Evolutionary conservation across 2,113 vertebrate species (phyloP), one percentile per base, ranked within the genome.

Genomic region (Alaudala cheleensis): DNA sequence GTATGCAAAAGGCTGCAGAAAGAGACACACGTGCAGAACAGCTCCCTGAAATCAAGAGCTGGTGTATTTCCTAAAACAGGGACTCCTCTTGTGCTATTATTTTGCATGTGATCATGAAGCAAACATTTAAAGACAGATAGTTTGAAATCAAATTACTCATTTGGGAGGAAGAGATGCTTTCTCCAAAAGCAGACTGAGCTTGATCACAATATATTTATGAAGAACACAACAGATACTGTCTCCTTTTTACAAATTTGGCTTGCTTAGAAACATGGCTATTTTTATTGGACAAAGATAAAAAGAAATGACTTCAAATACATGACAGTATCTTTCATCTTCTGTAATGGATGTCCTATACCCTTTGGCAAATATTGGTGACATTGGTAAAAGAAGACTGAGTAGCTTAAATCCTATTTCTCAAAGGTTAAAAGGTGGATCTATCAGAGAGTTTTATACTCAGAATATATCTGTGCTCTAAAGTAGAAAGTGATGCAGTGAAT

Each of bases 401-500:
- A 79, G 23, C 37, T 81, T 64, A 84, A 93, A 78, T 61, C 24
- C 13, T 60, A 3, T 81, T 96, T 88, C 26, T 37, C 53, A 79
- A 93, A 86, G 45, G 72, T 65, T 88, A 92, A 85, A 88, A 86
- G 44, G 33, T 90, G 21, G 21, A 71, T 74, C 84, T 80, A 62
- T 65, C 61, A 57, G 53, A 86, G 71, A 28, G 25, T 88, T 90
- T 66, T 88, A 28, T 56, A 62, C 29, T 15, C 29, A 69, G 31
- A 69, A 62, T 23, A 78, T 39, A 90, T 88, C 64, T 88, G 9
- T 58, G 71, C 64, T 70, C 29, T 49, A 91, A 96, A 95, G 18
- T 51, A 34, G 85, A 81, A 95, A 79, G 29, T 8, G 44, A 93
- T 88, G 23, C 71, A 92, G 86, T 84, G 67, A 96, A 92, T 80